Evolutionary conservation across 2,113 vertebrate genomes (phyloP).

Genomic region (Larimichthys polyactis): DNA sequence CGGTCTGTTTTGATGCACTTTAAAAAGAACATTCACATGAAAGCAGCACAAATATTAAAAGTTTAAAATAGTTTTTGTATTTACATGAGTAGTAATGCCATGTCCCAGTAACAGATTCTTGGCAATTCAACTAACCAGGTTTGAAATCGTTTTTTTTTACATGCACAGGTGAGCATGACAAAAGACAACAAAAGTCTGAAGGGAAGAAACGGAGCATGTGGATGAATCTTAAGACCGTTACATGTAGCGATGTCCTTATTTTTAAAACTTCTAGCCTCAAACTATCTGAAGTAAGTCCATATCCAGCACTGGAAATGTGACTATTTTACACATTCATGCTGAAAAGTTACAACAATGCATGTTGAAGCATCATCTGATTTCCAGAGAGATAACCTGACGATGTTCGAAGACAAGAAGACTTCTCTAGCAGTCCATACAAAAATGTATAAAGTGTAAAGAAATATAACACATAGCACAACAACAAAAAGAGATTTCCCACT

Average conservation of each 20-base stretch:
- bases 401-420: too few relatives aligned
- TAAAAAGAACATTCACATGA: background rate
- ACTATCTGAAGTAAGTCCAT: too few relatives aligned
- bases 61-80: background rate
- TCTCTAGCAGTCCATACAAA: too few relatives aligned
- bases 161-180: background rate
- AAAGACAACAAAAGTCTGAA: background rate
- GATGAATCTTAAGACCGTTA: background rate
- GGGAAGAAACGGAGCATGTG: background rate
- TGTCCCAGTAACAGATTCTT: background rate
- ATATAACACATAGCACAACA: too few relatives aligned
- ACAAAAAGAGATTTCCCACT: too few relatives aligned
- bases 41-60: background rate
- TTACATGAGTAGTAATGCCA: too few relatives aligned
- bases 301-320: background rate
- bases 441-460: too few relatives aligned
- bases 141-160: background rate
- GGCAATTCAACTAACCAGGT: background rate
- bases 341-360: background rate
- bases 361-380: background rate
- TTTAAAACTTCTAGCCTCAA: background rate
- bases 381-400: background rate
- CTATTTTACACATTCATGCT: background rate
- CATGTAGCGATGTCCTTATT: background rate
- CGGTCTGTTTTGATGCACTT: background rate